Percentiles rank a stretch among this genome's conserved stretches.
Evolutionary conservation across 1,140 invertebrate genomes (phyloP).

Genomic region (Notospermus geniculatus): DNA sequence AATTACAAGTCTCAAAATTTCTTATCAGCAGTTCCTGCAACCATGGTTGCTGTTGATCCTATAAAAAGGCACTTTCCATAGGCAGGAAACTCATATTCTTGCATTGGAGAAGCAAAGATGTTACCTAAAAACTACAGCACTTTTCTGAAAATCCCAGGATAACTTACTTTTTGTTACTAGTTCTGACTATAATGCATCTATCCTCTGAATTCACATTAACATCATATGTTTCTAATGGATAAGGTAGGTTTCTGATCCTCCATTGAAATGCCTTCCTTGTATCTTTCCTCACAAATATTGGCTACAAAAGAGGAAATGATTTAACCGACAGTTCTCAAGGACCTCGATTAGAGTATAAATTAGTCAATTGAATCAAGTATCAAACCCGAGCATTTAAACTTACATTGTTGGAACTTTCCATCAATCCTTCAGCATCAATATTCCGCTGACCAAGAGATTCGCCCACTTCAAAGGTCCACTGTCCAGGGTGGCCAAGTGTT

Average conservation of each 20-base stretch:
- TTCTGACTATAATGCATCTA: constrained; percentile 40
- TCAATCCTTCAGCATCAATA: constrained; percentile 41
- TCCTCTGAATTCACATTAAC: constrained; percentile 41
- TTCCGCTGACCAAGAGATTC: constrained; percentile 33
- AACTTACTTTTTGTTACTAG: constrained; percentile 54
- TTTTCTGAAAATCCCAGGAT: constrained; percentile 6
- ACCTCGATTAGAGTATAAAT: neutral
- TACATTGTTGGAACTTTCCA: constrained; percentile 51
- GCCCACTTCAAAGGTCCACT: constrained; percentile 54
- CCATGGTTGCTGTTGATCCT: no score
- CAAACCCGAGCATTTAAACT: constrained; percentile 22
- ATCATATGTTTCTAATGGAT: constrained; percentile 47
- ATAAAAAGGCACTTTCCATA: no score
- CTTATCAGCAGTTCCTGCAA: no score
- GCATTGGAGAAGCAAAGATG: no score
- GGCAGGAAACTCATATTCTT: no score
- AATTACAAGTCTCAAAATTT: no score
- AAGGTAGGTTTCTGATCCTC: constrained; percentile 53
- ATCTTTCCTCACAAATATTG: constrained; percentile 53
- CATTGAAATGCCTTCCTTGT: constrained; percentile 46
- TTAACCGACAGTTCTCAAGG: no score
- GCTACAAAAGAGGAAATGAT: constrained; percentile 34
- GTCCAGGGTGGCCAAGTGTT: constrained; percentile 31
- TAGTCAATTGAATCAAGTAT: no score
- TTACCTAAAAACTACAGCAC: no score